These are phyloP conservation scores for Pammene aurita DNA, from an alignment of 2,888 invertebrate genomes.

Conservation along the genomic window DNA sequence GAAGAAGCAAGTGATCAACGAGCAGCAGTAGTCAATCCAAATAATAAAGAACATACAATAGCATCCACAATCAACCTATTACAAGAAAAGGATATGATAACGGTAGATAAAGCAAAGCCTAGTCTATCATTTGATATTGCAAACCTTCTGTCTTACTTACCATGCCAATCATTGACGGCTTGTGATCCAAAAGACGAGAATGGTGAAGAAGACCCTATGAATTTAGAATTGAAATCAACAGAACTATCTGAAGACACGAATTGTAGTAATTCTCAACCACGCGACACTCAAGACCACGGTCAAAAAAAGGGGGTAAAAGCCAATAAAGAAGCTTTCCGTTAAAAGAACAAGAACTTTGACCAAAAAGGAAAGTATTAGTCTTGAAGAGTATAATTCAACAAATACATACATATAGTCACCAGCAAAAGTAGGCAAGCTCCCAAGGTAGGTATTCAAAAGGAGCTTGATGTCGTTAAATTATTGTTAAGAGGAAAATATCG, in stretches of 20 bases:
- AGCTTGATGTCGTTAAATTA: too few relatives aligned
- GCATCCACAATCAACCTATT: not conserved
- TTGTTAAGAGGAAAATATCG: too few relatives aligned
- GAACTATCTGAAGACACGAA: not conserved
- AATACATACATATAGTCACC: too few relatives aligned
- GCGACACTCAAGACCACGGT: not conserved
- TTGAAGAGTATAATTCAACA: too few relatives aligned
- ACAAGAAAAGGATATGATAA: constrained; percentile 1
- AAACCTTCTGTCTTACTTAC: constrained; percentile 2
- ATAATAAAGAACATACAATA: not conserved
- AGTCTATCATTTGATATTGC: constrained; percentile 13
- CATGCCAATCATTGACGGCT: not conserved
- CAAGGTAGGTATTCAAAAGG: too few relatives aligned
- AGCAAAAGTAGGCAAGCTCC: too few relatives aligned
- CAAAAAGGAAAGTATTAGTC: too few relatives aligned
- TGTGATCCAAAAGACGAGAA: not conserved
- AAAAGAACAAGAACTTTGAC: too few relatives aligned
- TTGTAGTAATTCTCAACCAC: not conserved
- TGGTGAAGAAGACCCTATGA: not conserved
- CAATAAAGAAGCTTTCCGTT: not conserved
- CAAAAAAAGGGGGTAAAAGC: not conserved
- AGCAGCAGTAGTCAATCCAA: not conserved
- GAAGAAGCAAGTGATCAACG: not conserved
- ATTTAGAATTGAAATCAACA: not conserved
- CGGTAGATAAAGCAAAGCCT: not conserved